A percentile compares a stretch with the other conserved stretches of the same genome.
These are phyloP conservation scores for Rotaria sp. DNA, from an alignment of 2,888 invertebrate species.

Conservation along the genomic window DNA sequence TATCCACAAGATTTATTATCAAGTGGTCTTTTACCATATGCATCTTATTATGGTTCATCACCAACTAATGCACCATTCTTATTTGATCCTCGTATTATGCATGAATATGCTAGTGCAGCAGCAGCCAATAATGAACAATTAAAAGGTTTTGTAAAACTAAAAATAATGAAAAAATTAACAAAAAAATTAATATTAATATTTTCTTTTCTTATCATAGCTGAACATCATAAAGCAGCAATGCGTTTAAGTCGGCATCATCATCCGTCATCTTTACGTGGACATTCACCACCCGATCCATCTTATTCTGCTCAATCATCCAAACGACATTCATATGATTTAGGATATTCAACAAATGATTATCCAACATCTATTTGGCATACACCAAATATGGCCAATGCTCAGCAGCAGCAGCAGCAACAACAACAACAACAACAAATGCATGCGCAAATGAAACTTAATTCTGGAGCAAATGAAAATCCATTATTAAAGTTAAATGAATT, in stretches of 20 bases:
- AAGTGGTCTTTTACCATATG: not conserved
- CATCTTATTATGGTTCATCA: not conserved
- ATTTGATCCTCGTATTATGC: not conserved
- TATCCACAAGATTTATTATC: not conserved
- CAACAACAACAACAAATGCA: not conserved
- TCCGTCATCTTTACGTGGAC: not conserved
- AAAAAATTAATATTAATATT: not conserved
- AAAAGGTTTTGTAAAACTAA: not conserved
- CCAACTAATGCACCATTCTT: not conserved
- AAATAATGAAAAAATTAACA: not conserved
- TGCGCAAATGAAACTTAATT: not conserved
- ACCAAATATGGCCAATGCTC: not conserved
- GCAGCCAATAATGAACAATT: slow-evolving; percentile 10
- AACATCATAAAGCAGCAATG: slow-evolving; percentile 3
- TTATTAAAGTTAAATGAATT: not conserved
- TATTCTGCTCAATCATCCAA: not conserved
- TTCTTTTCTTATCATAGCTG: not conserved
- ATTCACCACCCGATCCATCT: not conserved
- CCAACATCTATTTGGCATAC: not conserved
- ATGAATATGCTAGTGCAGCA: not conserved
- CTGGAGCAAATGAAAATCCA: not conserved
- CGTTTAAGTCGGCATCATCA: not conserved
- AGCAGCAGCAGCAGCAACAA: not conserved
- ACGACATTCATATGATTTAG: not conserved
- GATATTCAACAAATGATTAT: not conserved